A percentile compares a stretch with the other conserved stretches of the same genome.
Conservation (phyloP, 2,113 vertebrate species). For the Pygoscelis antarcticus region DNA sequence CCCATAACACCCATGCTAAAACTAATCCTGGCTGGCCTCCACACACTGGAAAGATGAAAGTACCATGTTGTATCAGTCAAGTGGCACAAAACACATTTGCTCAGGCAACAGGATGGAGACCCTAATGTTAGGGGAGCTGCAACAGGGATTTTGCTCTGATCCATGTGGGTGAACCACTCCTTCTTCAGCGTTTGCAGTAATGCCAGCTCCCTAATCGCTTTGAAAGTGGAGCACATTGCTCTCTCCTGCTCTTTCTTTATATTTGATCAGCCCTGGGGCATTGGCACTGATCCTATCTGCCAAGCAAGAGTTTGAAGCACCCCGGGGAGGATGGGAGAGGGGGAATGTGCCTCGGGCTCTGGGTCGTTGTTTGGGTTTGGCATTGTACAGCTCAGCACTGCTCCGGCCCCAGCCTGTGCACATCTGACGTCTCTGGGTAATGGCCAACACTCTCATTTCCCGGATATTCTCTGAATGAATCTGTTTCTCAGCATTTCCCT, state of each 20-base stretch:
- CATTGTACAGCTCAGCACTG: background rate
- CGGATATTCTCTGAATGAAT: background rate
- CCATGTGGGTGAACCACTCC: background rate
- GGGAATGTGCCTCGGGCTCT: background rate
- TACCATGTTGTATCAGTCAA: accelerated
- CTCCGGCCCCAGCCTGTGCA: background rate
- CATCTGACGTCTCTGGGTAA: background rate
- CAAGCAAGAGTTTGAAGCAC: background rate
- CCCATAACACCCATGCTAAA: background rate
- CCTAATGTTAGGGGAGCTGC: background rate
- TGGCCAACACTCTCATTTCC: background rate
- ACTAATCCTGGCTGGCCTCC: background rate
- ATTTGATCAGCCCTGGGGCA: background rate
- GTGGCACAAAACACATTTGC: background rate
- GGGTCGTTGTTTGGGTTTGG: background rate
- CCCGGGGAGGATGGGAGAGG: background rate
- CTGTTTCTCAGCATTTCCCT: background rate
- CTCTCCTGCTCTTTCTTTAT: background rate
- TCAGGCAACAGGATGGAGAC: background rate
- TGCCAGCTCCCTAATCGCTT: background rate
- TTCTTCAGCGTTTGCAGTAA: background rate
- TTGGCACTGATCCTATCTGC: background rate
- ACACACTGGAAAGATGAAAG: background rate
- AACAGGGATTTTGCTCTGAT: background rate
- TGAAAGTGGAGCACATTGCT: background rate